These are phyloP conservation scores for Elegia similella DNA, from an alignment of 2,888 invertebrate genomes.

Conservation along the genomic window DNA sequence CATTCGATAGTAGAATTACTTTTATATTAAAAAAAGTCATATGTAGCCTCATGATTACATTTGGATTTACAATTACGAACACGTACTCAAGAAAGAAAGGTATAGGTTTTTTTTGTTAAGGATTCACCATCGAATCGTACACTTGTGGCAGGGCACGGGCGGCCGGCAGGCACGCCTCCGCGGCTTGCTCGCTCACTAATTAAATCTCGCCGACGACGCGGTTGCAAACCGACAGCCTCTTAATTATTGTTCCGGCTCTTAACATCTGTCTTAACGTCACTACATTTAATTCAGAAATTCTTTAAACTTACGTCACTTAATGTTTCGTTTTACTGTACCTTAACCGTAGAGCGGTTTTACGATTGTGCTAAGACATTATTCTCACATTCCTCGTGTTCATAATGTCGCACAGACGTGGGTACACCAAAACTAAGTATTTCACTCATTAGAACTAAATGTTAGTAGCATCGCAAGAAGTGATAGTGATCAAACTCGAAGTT, in stretches of 20 bases:
- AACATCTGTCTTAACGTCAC: conserved; percentile 79
- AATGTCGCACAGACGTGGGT: no score
- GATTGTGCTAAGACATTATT: background rate
- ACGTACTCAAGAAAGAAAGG: background rate
- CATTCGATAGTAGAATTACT: no score
- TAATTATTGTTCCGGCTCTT: conserved; percentile 78
- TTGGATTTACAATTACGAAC: background rate
- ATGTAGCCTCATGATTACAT: background rate
- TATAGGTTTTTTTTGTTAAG: background rate
- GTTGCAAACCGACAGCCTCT: conserved; percentile 77
- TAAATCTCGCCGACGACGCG: conserved; percentile 76
- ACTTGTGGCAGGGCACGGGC: conserved; percentile 24
- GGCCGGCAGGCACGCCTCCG: conserved; percentile 30
- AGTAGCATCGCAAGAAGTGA: background rate
- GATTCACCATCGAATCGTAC: background rate
- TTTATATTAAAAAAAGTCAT: background rate
- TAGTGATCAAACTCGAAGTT: conserved; percentile 34
- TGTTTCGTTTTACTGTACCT: conserved; percentile 41
- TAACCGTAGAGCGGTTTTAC: background rate
- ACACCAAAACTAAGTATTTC: background rate
- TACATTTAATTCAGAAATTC: conserved; percentile 70
- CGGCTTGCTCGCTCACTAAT: conserved; percentile 74
- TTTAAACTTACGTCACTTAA: conserved; percentile 45
- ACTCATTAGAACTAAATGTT: background rate
- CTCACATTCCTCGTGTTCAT: background rate